Percentiles rank a stretch among this genome's conserved stretches.
These are phyloP conservation scores for cat (Felis catus) DNA, from an alignment of 2,113 vertebrate species.

Conservation along the genomic window DNA sequence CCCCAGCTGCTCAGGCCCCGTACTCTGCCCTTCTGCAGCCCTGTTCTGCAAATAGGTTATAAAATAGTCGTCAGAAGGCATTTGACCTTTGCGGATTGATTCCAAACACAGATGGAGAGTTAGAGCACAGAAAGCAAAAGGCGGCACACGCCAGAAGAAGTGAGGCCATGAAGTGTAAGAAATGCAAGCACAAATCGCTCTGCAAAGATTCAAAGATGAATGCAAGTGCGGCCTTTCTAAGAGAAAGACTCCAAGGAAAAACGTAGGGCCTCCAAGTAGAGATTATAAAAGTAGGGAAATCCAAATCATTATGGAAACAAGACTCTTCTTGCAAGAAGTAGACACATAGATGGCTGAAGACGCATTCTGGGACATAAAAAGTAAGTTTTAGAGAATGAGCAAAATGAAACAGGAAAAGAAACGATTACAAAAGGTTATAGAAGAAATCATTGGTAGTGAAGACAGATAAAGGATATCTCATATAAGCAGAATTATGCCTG, in stretches of 20 bases:
- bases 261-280: neutral
- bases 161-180: accelerated
- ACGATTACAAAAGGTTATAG: neutral
- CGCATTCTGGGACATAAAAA: neutral
- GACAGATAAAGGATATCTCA: neutral
- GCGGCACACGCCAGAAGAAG: neutral
- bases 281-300: neutral
- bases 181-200: neutral
- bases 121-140: neutral
- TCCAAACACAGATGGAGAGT: neutral
- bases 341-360: neutral
- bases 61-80: neutral
- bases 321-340: neutral
- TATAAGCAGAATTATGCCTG: too few relatives aligned
- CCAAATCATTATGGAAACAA: neutral
- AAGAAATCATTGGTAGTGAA: neutral
- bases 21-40: neutral
- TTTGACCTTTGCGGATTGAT: too few relatives aligned
- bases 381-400: neutral
- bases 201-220: neutral
- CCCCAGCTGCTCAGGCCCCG: too few relatives aligned
- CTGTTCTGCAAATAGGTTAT: neutral
- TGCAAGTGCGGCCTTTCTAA: neutral
- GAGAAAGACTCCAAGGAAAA: neutral
- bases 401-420: neutral